A percentile compares a stretch with the other conserved stretches of the same genome.
Conservation (phyloP, 2,888 invertebrate genomes). For the Perizoma flavofasciatum region DNA sequence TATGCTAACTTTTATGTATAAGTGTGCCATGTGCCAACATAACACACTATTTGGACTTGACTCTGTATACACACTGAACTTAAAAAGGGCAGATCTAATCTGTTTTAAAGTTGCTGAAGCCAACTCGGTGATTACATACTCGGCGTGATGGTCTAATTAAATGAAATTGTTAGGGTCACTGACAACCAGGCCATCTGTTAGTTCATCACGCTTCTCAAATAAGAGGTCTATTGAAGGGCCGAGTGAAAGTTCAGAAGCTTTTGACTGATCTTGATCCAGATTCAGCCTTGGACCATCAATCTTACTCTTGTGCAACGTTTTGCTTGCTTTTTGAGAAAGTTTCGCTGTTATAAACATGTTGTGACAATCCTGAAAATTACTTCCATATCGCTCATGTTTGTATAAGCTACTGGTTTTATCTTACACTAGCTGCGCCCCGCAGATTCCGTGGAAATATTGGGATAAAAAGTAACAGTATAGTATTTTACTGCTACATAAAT, state of each 20-base stretch:
- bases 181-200: constrained; percentile 19
- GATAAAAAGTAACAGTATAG: too few relatives aligned
- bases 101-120: constrained; percentile 2
- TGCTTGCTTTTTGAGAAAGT: constrained; percentile 61
- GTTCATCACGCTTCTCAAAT: constrained; percentile 22
- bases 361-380: neutral
- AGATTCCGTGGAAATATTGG: too few relatives aligned
- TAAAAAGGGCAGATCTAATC: constrained; percentile 4
- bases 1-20: too few relatives aligned
- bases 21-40: too few relatives aligned
- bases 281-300: constrained; percentile 63
- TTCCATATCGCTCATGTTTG: neutral
- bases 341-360: neutral
- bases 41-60: too few relatives aligned
- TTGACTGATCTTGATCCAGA: constrained; percentile 61
- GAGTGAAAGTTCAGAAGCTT: constrained; percentile 73
- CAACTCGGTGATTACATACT: constrained; percentile 2
- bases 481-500: too few relatives aligned
- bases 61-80: neutral
- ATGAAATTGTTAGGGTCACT: constrained; percentile 23
- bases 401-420: too few relatives aligned
- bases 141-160: constrained; percentile 15
- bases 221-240: constrained; percentile 58
- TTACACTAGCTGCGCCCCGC: too few relatives aligned
- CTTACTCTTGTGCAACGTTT: constrained; percentile 56